Evolutionary conservation across 2,113 vertebrate species (phyloP), one percentile per base, ranked within the genome.

Genomic region (Erythrocercus mccallii): DNA sequence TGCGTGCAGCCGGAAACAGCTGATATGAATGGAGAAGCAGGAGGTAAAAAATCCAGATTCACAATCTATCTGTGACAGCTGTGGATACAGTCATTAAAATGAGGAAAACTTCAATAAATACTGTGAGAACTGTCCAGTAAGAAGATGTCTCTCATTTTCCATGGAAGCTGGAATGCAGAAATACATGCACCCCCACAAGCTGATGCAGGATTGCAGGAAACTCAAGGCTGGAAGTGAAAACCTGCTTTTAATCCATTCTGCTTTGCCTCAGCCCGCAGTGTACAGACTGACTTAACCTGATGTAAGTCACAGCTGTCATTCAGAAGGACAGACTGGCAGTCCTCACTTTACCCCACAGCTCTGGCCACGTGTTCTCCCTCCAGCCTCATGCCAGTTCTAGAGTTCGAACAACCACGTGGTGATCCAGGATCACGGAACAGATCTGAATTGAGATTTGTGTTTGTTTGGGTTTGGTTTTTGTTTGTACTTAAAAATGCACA

Each of bases 251-350:
- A 95, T 88, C 90, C 76, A 64, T 72, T 92, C 72, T 93, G 90
- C 64, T 88, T 58, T 5, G 37, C 90, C 60, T 86, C 90, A 78
- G 88, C 61, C 76, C 81, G 76, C 44, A 74, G 68, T 0, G 0
- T 47, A 69, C 66, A 78, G 86, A 31, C 91, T 81, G 86, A 90
- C 93, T 93, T 92, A 96, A 95, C 92, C 86, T 94, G 86, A 86
- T 92, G 88, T 92, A 94, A 96, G 94, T 76, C 90, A 93, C 0
- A 56, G 80, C 83, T 96, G 94, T 91, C 92, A 92, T 68, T 97
- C 94, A 94, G 92, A 90, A 94, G 94, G 95, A 97, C 92, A 71
- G 76, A 83, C 82, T 88, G 76, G 68, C 90, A 95, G 92, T 92
- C 94, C 95, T 94, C 72, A 70, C 69, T 81, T 94, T 90, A 95